Conservation (phyloP, 2,113 vertebrate species). For the Acanthisitta chloris region DNA sequence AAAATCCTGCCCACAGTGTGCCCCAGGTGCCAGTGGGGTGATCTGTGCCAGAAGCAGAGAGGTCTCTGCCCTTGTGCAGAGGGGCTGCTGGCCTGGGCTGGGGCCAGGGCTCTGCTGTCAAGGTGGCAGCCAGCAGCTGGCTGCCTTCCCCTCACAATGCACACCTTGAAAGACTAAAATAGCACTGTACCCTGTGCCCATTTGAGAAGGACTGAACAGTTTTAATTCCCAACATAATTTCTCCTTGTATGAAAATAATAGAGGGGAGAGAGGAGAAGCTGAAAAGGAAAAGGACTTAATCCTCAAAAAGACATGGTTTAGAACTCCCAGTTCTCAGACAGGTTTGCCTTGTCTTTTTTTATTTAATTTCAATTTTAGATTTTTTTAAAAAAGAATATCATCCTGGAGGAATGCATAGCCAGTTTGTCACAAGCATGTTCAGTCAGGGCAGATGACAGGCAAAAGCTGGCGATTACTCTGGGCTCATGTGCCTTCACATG, state of each 20-base stretch:
- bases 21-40: fast-evolving
- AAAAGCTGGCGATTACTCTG: background rate
- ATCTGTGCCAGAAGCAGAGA: background rate
- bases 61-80: background rate
- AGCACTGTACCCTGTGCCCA: fast-evolving
- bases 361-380: background rate
- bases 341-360: background rate
- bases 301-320: background rate
- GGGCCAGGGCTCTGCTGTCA: background rate
- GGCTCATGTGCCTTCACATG: background rate
- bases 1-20: background rate
- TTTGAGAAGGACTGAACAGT: background rate
- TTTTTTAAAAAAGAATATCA: background rate
- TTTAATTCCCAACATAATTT: background rate
- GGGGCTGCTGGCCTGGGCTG: background rate
- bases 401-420: background rate
- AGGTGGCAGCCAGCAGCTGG: background rate
- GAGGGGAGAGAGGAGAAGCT: background rate
- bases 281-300: background rate
- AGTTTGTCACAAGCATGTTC: background rate
- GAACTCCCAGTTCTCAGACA: background rate
- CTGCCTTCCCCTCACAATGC: background rate
- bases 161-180: background rate
- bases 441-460: slow-evolving; percentile 22
- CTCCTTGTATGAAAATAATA: background rate